phyloP scores from a whole-genome alignment of 2,888 invertebrate species.

The Andrena haemorrhoa region DNA sequence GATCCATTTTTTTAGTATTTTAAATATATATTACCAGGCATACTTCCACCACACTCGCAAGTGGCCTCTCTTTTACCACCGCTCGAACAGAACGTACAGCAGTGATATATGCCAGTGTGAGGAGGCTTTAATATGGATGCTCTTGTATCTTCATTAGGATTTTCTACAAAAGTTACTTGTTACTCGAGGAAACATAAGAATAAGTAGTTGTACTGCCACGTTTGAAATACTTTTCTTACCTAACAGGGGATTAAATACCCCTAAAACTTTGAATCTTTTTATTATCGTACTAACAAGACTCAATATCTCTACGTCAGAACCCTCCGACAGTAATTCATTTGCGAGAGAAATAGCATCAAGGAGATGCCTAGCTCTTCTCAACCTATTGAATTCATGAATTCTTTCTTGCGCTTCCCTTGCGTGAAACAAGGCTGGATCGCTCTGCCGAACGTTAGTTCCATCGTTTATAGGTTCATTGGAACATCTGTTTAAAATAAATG shows the following conservation, averaged over 20 bases:
- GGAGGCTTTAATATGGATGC: constrained; percentile 71
- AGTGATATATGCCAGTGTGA: constrained; percentile 91
- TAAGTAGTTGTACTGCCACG: background rate
- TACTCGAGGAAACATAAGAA: background rate
- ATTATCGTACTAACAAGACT: constrained; percentile 89
- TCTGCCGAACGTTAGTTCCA: constrained; percentile 57
- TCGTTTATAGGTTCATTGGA: constrained; percentile 50
- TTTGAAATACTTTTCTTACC: constrained; percentile 38
- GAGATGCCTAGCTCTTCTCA: constrained; percentile 78
- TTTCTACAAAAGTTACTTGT: constrained; percentile 42
- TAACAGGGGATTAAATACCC: constrained; percentile 63
- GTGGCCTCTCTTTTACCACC: constrained; percentile 89
- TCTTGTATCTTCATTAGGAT: constrained; percentile 50
- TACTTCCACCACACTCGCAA: constrained; percentile 91
- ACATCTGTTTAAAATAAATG: constrained; percentile 60
- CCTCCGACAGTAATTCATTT: constrained; percentile 87
- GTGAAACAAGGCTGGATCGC: constrained; percentile 71
- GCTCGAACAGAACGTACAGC: constrained; percentile 93
- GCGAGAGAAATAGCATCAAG: constrained; percentile 80
- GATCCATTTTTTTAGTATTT: background rate
- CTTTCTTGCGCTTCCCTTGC: constrained; percentile 79
- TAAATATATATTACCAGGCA: constrained; percentile 87
- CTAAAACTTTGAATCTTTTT: constrained; percentile 87
- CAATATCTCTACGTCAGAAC: constrained; percentile 90
- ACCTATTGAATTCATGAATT: constrained; percentile 79